A percentile compares a stretch with the other conserved stretches of the same genome.
These are phyloP conservation scores for Gadopsis marmoratus DNA, from an alignment of 2,797 vertebrate species.

Conservation along the genomic window DNA sequence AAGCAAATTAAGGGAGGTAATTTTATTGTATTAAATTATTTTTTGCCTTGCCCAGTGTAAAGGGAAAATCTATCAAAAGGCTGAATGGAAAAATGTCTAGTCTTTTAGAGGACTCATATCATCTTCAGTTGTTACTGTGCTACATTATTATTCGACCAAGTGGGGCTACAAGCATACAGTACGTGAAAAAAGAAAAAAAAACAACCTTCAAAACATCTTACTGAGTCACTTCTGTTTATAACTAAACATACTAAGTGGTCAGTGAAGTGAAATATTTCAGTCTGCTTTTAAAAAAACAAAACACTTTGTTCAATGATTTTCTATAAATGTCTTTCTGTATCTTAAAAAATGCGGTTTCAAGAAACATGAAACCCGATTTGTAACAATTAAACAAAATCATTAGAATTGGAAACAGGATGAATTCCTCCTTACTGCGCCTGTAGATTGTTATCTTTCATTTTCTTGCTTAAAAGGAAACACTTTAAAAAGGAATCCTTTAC, in stretches of 20 bases:
- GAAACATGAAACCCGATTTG: not conserved
- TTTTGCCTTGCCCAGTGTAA: not conserved
- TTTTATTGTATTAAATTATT: not conserved
- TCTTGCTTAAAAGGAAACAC: not conserved
- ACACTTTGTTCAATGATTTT: not conserved
- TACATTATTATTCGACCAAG: slow-evolving; percentile 12
- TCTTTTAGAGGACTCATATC: not conserved
- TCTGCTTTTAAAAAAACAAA: not conserved
- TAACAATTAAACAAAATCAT: not conserved
- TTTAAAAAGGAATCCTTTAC: not conserved
- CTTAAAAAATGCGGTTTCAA: not conserved
- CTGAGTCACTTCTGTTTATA: not conserved
- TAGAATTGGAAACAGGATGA: not conserved
- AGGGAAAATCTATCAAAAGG: slow-evolving; percentile 9
- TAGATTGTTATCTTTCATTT: not conserved
- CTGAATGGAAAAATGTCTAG: not conserved
- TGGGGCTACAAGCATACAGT: slow-evolving; percentile 9
- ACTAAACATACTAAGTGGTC: not conserved
- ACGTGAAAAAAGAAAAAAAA: too few species aligned
- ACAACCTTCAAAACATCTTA: not conserved
- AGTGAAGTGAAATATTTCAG: not conserved
- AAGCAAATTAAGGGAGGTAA: not conserved
- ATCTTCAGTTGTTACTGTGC: not conserved
- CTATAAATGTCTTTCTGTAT: not conserved
- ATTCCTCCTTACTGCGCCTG: not conserved